Base-by-base conservation (phyloP, 2,113 vertebrate species). In the Albula glossodonta region DNA sequence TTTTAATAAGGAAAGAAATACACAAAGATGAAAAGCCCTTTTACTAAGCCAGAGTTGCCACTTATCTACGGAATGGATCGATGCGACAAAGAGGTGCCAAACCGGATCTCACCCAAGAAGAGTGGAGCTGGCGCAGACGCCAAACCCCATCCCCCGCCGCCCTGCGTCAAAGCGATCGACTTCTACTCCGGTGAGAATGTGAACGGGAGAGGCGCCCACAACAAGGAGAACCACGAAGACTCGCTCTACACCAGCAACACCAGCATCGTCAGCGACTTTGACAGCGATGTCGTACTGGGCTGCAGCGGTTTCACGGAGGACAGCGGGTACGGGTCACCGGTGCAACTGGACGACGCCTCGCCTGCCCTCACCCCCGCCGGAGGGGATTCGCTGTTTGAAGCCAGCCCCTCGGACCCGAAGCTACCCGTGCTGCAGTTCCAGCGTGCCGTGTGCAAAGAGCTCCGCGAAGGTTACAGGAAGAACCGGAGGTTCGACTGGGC, bases 391-490 rank as follows among this genome's bases (percentile, higher is more conserved):
- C 9, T 9, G 22, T 19, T 0, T 89, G 80, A 77, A 51, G 52
- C 81, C 81, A 78, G 85, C 19, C 85, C 70, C 63, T 48, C 66
- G 48, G 31, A 86, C 60, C n/a, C 78, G 50, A 89, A 87, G 77
- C 92, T 98, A 74, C 98, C 98, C 2, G 91, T 96, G 78, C 91
- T 96, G 53, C 94, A 95, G 84, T 98, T 98, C 84, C 95, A 97
- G 90, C 92, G 93, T 92, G 92, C 94, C 0, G 94, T 97, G 83
- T 99, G 98, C 87, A 95, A 94, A 66, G 96, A 96, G 81, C 93
- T 99, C 80, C 93, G 94, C 63, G 96, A 96, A 88, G 92, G 84
- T 87, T 94, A 93, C 51, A 96, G 91, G 85, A 96, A 95, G 90
- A 97, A 93, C 89, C 94, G 95, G 50, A 96, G 91, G 92, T 95